Base-by-base conservation (phyloP, 2,113 vertebrate species). In the Sebastes fasciatus region DNA sequence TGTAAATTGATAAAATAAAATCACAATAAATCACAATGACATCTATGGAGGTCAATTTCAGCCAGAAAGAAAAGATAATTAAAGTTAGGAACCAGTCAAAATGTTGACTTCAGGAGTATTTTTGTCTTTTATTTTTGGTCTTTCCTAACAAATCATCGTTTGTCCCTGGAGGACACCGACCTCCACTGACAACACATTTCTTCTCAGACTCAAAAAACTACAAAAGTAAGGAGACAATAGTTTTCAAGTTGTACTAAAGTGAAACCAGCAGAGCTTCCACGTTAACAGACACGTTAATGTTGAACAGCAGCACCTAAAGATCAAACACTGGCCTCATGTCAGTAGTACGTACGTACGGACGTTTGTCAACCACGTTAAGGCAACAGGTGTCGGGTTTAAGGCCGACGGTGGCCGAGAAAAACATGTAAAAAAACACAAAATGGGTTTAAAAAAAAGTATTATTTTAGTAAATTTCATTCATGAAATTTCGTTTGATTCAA, bases 321-420 rank as follows among this genome's bases (percentile, higher is more conserved):
- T 45, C 9, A 10, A 49, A 54, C 26, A 57, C 65, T 48, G 77
- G 72, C 78, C 67, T 61, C 40, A n/a, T 21, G 23, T 42, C 55
- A 26, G 19, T 49, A 49, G 9, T 4, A 49, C 26, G 34, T 34
- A 34, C 34, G 34, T 54, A 17, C 8, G 19, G 46, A 51, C 14
- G 16, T 57, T 4, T n/a, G 49, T 74, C 26, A 1, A 79, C n/a
- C 54, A 5, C 19, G 1, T 80, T 89, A 92, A 92, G 91, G 89
- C 91, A 92, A 26, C 60, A 43, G 83, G 83, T 70, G 74, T 83
- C 19, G 21, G 7, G 57, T 21, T 88, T 87, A 88, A 92, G 88
- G 89, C 82, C 79, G 42, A 52, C 5, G n/a, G 83, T 19, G 74
- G 23, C 58, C 57, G 2, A 42, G 40, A 2, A 55, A 46, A 42